Percentiles rank a stretch among this genome's conserved stretches.
Evolutionary conservation across 2,113 vertebrate genomes (phyloP).

Genomic region (Amazona guildingii): DNA sequence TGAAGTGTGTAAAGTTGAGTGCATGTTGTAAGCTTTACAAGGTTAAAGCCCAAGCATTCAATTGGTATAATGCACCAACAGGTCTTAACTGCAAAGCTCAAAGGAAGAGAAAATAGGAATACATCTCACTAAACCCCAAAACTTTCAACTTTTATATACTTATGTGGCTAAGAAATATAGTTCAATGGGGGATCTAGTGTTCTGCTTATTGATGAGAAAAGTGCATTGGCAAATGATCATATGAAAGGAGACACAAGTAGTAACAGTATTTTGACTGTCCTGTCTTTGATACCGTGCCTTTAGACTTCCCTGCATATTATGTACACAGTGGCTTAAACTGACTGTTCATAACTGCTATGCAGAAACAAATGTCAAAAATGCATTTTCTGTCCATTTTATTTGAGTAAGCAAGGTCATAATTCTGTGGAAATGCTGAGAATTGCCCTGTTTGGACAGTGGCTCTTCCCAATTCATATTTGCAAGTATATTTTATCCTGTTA

Average conservation of each 20-base stretch:
- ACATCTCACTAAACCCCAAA: neutral
- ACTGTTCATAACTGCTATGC: neutral
- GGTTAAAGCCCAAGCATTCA: neutral
- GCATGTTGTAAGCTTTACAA: neutral
- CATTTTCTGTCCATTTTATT: slow-evolving; percentile 14
- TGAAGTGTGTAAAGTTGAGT: neutral
- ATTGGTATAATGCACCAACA: neutral
- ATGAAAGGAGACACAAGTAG: neutral
- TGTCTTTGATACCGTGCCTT: neutral
- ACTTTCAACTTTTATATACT: neutral
- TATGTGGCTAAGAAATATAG: neutral
- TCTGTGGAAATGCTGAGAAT: neutral
- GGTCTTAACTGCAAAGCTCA: neutral
- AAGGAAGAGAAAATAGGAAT: neutral
- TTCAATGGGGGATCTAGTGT: neutral
- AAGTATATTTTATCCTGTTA: neutral
- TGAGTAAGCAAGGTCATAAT: neutral
- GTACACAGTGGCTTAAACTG: neutral
- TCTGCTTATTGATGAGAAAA: neutral
- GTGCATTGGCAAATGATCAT: neutral
- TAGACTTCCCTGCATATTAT: neutral
- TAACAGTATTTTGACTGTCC: neutral
- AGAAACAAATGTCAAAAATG: neutral
- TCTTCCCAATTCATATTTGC: slow-evolving; percentile 11
- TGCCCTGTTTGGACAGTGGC: neutral